Base-by-base conservation (phyloP, 2,888 invertebrate species). In the Plebejus argus region DNA sequence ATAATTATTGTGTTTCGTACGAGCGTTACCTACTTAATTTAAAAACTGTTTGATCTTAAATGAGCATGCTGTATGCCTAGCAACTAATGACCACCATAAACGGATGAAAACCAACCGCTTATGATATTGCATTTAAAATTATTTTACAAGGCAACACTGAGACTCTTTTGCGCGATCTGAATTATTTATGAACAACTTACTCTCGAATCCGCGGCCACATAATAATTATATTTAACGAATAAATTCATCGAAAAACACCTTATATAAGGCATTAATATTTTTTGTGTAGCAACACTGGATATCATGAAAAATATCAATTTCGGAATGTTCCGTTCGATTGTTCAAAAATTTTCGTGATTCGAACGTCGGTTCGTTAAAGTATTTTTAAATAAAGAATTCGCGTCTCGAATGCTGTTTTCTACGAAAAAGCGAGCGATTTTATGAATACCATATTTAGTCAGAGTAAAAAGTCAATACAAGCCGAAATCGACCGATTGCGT, bases 171-270 rank as follows among this genome's bases (percentile, higher is more conserved):
- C 78, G 58, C 72, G 79, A 70, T 33, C 74, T 92, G 91, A 90
- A 92, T 92, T 86, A 92, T 92, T 88, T 88, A 93, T 91, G 89
- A 86, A 92, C 91, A 92, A 88, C 91, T 93, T 91, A 91, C 88
- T 89, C 77, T 72, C 71, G 72, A 77, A 77, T 74, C 90, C 87
- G 87, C 86, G 85, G 82, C 83, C 85, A 83, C 88, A 88, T 89
- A n/a, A n/a, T n/a, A n/a, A n/a, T n/a, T n/a, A 86, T 87, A 88
- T 91, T 92, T 91, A 88, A 86, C 88, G 86, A 85, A 91, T 90
- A 89, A 91, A 90, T 92, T 90, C 90, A 89, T 90, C 87, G 89
- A 91, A 91, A 90, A 91, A 89, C 89, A 87, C 89, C 90, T 89
- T 91, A 91, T 91, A 90, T 88, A 85, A 77, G 80, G 84, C 87